phyloP scores from a whole-genome alignment of 2,113 vertebrate species.

The Lepisosteus osseus region DNA sequence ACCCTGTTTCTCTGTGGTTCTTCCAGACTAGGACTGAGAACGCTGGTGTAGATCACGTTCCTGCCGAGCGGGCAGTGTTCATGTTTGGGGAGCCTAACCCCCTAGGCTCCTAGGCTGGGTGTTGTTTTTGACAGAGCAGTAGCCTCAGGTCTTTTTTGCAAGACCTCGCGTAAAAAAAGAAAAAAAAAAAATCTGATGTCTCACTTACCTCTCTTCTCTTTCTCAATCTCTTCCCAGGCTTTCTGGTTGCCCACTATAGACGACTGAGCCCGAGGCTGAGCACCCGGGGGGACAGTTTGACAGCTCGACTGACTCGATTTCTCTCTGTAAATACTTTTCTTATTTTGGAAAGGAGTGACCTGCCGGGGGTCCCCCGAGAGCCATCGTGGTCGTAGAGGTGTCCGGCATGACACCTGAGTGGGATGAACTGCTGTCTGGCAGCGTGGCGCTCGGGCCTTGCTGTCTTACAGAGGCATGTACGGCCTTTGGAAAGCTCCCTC shows the following conservation, averaged over 20 bases:
- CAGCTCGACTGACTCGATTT: neutral
- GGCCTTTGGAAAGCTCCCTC: neutral
- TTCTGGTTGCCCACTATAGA: conserved; percentile 98
- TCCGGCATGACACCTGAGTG: too few species aligned
- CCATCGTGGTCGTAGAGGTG: neutral
- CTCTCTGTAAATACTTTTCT: neutral
- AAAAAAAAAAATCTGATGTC: too few species aligned
- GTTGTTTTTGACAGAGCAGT: too few species aligned
- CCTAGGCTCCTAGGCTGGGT: neutral
- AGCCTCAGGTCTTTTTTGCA: too few species aligned
- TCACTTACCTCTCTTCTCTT: neutral
- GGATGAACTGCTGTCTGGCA: neutral
- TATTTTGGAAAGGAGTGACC: neutral
- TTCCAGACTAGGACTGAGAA: too few species aligned
- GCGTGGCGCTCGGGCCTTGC: neutral
- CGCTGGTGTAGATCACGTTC: neutral
- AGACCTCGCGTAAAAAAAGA: too few species aligned
- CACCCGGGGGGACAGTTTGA: neutral
- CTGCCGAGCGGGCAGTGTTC: neutral
- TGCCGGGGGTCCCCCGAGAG: neutral
- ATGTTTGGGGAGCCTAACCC: neutral
- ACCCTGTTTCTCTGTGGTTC: too few species aligned
- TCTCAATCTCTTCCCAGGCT: conserved; percentile 67
- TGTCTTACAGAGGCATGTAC: too few species aligned
- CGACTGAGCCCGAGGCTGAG: conserved; percentile 61